Evolutionary conservation across 1,140 invertebrate genomes (phyloP), one percentile per base, ranked within the genome.

Genomic region (Zaprionus taronus): DNA sequence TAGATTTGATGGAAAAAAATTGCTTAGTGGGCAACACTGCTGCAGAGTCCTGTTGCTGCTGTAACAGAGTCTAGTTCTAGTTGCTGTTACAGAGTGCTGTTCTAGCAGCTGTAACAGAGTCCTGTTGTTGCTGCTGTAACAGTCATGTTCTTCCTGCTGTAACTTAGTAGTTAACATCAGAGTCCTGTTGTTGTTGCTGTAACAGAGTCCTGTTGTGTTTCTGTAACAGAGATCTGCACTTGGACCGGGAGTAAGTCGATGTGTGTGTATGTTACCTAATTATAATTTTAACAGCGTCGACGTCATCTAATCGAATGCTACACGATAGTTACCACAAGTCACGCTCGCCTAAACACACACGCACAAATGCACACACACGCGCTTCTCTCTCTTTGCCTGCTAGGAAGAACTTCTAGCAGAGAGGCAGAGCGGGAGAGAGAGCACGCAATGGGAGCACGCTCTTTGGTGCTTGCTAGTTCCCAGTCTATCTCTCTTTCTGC

Each of bases 391-490:
- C 17, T 28, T 14, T 74, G 78, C 70, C 72, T 63, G 66, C 12
- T 55, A 58, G 76, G 63, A 77, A 87, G 70, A 80, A 78, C 80
- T 87, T 87, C 77, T 80, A 75, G 34, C 38, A 49, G 9, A 47
- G 47, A 49, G 47, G 22, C 20, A 22, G 47, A 22, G n/a, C 24
- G 24, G 4, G 47, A 51, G 12, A 22, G 44, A 11, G 44, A 17
- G 20, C 11, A 11, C 12, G 47, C 47, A 20, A 20, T 51, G 7
- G 4, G 20, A 51, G 41, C 28, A 55, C 28, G 28, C 41, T 64
- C 22, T 57, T 47, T 38, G 49, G 58, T 0, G 36, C 38, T n/a
- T 63, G 55, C 17, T 36, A 41, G 53, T 53, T 47, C 51, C 57
- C 68, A 61, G 64, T 73, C 49, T 60, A 14, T 26, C n/a, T 28